Conservation (phyloP, 1,140 invertebrate species). For the Drosophila willistoni region DNA sequence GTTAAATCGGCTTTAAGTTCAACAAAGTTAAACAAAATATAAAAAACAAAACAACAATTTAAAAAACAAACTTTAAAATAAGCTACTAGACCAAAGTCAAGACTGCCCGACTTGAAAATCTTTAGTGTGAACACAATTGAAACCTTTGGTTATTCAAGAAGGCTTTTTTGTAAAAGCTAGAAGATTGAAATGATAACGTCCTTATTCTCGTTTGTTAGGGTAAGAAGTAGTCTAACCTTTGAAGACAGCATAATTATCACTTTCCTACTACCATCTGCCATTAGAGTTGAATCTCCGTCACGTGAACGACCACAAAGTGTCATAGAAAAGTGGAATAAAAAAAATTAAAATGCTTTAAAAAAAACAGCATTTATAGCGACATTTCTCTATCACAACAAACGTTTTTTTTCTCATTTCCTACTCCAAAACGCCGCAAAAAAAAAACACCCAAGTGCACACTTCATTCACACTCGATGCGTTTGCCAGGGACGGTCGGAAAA, state of each 20-base stretch:
- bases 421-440: conserved; percentile 68
- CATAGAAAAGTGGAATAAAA: conserved; percentile 64
- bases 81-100: not conserved
- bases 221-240: not conserved
- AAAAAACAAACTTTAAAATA: not conserved
- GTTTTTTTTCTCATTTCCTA: conserved; percentile 58
- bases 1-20: not conserved
- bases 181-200: too few relatives aligned
- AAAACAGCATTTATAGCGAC: conserved; percentile 60
- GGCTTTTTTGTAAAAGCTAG: too few relatives aligned
- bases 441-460: conserved; percentile 71
- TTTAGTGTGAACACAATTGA: too few relatives aligned
- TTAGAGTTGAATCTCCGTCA: conserved; percentile 47
- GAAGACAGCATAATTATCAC: not conserved
- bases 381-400: conserved; percentile 46
- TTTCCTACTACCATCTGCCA: conserved; percentile 28
- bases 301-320: conserved; percentile 67
- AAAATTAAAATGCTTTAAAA: conserved; percentile 21
- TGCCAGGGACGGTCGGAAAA: conserved; percentile 25
- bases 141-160: too few relatives aligned
- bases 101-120: not conserved
- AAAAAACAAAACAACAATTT: not conserved
- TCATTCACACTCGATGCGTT: conserved; percentile 80
- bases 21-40: not conserved
- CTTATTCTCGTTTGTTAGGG: not conserved